Conservation (phyloP, 2,113 vertebrate genomes). For the Passer domesticus region DNA sequence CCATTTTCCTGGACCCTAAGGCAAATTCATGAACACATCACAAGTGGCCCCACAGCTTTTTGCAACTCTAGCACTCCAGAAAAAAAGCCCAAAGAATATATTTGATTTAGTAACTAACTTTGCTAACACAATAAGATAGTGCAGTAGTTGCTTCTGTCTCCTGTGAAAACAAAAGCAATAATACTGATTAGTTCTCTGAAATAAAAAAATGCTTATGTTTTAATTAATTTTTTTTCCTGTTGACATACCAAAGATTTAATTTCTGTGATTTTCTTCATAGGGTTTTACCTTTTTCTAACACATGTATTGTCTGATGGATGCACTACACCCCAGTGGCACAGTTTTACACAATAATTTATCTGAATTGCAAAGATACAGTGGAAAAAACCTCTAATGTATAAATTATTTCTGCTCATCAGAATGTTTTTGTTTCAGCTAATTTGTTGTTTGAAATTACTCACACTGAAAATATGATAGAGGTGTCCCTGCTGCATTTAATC, state of each 20-base stretch:
- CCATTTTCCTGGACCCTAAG: not conserved
- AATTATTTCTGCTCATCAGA: conserved; percentile 12
- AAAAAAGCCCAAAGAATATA: not conserved
- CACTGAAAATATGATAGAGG: not conserved
- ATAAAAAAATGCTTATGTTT: not conserved
- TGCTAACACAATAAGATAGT: not conserved
- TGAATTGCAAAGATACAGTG: not conserved
- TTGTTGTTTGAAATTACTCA: not conserved
- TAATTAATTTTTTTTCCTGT: not conserved
- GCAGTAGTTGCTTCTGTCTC: not conserved
- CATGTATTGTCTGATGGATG: not conserved
- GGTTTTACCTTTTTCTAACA: not conserved
- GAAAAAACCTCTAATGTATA: not conserved
- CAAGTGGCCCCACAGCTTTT: not conserved
- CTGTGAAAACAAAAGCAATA: not conserved
- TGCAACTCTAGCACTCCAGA: not conserved
- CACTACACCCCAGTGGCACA: not conserved
- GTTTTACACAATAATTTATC: not conserved
- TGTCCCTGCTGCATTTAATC: not conserved
- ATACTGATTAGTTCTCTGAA: not conserved
- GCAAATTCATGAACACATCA: not conserved
- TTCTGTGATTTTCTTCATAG: not conserved
- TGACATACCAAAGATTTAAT: not conserved
- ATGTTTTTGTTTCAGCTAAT: conserved; percentile 8
- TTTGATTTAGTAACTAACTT: not conserved